phyloP scores from a whole-genome alignment of 2,888 invertebrate species.

The Heliconius aoede region DNA sequence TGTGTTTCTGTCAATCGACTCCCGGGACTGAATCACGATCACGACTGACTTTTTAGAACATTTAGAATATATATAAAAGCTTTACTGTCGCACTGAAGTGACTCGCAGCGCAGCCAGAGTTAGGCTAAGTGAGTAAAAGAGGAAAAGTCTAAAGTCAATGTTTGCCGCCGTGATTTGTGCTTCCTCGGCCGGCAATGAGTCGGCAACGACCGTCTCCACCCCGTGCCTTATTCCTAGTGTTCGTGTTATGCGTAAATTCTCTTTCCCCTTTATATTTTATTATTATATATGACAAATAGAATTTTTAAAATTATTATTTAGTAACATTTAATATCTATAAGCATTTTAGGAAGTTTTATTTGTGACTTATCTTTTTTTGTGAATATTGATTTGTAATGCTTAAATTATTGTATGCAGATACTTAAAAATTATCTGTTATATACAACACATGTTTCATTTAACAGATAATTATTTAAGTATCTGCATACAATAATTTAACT shows the following conservation, averaged over 20 bases:
- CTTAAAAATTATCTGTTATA: no score
- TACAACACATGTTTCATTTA: no score
- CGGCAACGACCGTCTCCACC: conserved; percentile 57
- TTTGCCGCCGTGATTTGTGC: conserved; percentile 81
- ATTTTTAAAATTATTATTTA: background rate
- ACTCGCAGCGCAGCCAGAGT: conserved; percentile 74
- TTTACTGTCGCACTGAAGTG: conserved; percentile 69
- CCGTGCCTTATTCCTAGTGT: conserved; percentile 38
- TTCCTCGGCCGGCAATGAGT: conserved; percentile 66
- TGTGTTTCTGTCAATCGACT: conserved; percentile 60
- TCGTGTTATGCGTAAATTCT: conserved; percentile 45
- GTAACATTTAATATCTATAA: background rate
- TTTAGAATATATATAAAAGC: conserved; percentile 71
- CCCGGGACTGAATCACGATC: conserved; percentile 62
- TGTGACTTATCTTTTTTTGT: background rate
- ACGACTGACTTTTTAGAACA: conserved; percentile 64
- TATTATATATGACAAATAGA: background rate
- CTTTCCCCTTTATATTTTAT: conserved; percentile 38
- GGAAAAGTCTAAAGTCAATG: conserved; percentile 82
- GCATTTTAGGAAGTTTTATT: background rate
- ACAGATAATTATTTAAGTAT: no score
- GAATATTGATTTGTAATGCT: no score
- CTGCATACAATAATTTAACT: no score
- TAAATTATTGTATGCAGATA: no score
- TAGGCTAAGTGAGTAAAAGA: conserved; percentile 80